These are phyloP conservation scores for Pygmarrhopalites habei DNA, from an alignment of 1,140 invertebrate species.

Conservation along the genomic window DNA sequence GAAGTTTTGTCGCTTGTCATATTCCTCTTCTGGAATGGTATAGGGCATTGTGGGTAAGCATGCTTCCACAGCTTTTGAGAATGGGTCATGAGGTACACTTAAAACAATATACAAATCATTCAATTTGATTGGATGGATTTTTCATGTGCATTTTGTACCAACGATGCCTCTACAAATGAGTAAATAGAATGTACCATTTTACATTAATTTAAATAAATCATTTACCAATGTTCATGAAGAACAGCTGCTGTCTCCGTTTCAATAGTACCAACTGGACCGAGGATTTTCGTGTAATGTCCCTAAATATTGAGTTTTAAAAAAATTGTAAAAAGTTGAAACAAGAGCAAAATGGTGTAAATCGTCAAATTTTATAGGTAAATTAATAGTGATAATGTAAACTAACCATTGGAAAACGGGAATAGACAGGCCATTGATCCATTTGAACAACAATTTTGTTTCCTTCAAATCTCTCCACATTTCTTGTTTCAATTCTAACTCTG, in stretches of 20 bases:
- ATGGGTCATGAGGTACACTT: slow-evolving; percentile 90
- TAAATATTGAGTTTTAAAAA: slow-evolving; percentile 41
- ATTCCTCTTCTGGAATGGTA: slow-evolving; percentile 76
- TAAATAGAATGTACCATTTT: no score
- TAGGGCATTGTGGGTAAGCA: slow-evolving; percentile 88
- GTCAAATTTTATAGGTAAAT: slow-evolving; percentile 2
- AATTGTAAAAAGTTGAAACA: no score
- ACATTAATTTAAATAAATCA: no score
- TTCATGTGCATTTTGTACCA: no score
- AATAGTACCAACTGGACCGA: slow-evolving; percentile 76
- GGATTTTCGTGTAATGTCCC: slow-evolving; percentile 80
- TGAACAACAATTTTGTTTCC: slow-evolving; percentile 84
- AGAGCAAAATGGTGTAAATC: no score
- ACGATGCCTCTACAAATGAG: no score
- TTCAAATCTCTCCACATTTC: slow-evolving; percentile 70
- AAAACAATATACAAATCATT: no score
- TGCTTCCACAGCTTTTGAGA: slow-evolving; percentile 86
- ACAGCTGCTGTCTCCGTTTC: slow-evolving; percentile 92
- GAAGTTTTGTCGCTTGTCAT: slow-evolving; percentile 70
- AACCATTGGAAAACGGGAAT: slow-evolving; percentile 65
- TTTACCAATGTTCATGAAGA: slow-evolving; percentile 91
- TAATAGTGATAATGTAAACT: slow-evolving; percentile 30
- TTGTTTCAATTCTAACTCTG: slow-evolving; percentile 82
- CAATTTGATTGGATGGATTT: no score
- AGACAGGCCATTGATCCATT: slow-evolving; percentile 84